A percentile compares a stretch with the other conserved stretches of the same genome.
Evolutionary conservation across 2,797 vertebrate species (phyloP).

Genomic region (Sebastes nivosus): DNA sequence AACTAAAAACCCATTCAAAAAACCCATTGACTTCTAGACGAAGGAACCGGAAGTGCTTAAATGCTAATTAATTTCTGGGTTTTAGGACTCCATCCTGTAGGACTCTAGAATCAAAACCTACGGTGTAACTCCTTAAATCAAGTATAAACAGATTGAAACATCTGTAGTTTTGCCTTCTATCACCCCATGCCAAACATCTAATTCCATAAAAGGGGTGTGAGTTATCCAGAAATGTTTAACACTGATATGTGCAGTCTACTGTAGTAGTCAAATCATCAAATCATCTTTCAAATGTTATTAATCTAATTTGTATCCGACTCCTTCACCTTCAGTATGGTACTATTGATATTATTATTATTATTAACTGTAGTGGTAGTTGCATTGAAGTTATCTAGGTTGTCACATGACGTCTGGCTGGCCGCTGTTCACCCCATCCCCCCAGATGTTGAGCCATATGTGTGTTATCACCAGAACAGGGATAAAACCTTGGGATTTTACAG

Average conservation of each 20-base stretch:
- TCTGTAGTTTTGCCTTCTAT: background rate
- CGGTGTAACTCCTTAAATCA: background rate
- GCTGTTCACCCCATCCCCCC: conserved; percentile 47
- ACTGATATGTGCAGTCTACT: background rate
- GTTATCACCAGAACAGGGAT: conserved; percentile 79
- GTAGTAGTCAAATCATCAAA: background rate
- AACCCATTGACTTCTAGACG: too few species aligned
- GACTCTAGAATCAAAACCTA: background rate
- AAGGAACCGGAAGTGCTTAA: too few species aligned
- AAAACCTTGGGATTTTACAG: conserved; percentile 84
- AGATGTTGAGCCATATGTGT: conserved; percentile 86
- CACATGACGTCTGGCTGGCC: conserved; percentile 36
- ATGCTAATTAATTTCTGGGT: too few species aligned
- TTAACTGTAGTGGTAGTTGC: background rate
- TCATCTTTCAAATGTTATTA: background rate
- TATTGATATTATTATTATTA: background rate
- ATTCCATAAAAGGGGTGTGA: background rate
- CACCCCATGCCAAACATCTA: background rate
- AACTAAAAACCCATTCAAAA: too few species aligned
- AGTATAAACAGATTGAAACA: background rate
- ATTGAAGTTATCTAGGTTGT: conserved; percentile 12
- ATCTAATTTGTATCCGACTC: background rate
- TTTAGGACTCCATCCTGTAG: too few species aligned
- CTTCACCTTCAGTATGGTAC: background rate
- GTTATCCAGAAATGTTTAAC: background rate